Conservation (phyloP, 2,797 vertebrate species). For the Lepidocolaptes lacrymiger region DNA sequence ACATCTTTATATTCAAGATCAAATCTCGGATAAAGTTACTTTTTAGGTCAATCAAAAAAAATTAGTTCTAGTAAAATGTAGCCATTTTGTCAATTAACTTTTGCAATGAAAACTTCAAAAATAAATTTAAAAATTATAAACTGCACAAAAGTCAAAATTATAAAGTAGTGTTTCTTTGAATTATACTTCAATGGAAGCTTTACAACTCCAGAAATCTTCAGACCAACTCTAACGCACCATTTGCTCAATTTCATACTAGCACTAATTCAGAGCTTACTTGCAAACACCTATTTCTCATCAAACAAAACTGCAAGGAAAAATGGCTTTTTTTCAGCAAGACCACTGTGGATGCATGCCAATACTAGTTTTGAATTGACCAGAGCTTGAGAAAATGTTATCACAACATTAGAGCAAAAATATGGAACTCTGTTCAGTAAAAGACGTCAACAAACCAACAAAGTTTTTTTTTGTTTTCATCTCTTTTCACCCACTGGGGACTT, state of each 20-base stretch:
- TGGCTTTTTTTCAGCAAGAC: neutral
- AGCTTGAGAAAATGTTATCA: neutral
- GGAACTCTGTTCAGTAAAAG: neutral
- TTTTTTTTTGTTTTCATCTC: neutral
- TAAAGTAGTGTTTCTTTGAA: neutral
- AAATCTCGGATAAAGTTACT: neutral
- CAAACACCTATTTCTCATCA: neutral
- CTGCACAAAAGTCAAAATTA: neutral
- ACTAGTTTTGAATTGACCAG: neutral
- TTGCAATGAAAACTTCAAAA: neutral
- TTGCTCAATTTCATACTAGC: neutral
- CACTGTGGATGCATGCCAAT: neutral
- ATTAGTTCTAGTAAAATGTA: neutral
- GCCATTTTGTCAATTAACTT: fast-evolving
- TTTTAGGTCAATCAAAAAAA: neutral
- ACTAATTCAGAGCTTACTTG: neutral
- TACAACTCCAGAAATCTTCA: neutral
- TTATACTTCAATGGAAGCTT: neutral
- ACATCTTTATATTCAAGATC: neutral
- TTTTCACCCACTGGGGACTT: neutral
- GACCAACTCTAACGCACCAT: neutral
- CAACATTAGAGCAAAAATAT: neutral
- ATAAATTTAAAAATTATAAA: neutral
- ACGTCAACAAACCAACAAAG: neutral
- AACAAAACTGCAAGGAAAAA: neutral